Percentiles rank a stretch among this genome's conserved stretches.
Evolutionary conservation across 2,113 vertebrate genomes (phyloP).

Genomic region (Steatornis caripensis): DNA sequence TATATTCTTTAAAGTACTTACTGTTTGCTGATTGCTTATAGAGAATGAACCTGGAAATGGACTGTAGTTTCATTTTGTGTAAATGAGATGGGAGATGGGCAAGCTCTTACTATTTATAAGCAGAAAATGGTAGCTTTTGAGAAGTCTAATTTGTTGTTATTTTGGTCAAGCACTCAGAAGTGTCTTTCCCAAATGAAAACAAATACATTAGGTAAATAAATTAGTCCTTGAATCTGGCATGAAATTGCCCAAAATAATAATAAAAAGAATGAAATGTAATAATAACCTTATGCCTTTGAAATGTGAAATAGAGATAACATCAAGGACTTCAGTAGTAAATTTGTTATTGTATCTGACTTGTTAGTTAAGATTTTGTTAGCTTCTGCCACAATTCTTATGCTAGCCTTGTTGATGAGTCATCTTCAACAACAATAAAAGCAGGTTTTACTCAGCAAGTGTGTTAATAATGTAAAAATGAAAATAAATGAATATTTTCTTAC

Average conservation of each 20-base stretch:
- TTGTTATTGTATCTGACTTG: neutral
- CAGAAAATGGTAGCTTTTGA: neutral
- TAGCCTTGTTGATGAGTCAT: neutral
- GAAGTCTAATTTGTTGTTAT: neutral
- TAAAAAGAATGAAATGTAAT: neutral
- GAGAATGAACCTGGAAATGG: neutral
- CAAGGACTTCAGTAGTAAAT: neutral
- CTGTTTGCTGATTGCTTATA: neutral
- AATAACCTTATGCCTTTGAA: neutral
- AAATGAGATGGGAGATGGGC: neutral
- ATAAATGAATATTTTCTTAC: neutral
- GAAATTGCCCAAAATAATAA: neutral
- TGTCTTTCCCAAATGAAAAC: neutral
- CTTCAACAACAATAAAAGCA: neutral
- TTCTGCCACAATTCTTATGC: neutral
- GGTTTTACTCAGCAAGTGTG: neutral
- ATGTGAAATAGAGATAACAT: neutral
- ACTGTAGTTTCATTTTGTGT: neutral
- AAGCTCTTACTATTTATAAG: neutral
- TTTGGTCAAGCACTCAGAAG: neutral
- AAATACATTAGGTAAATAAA: neutral
- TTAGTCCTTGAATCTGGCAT: neutral
- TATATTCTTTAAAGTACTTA: neutral
- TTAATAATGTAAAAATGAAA: constrained; percentile 20
- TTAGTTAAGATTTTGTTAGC: neutral